Base-by-base conservation (phyloP, 2,797 vertebrate genomes). In the Basileuterus tristriatus region DNA sequence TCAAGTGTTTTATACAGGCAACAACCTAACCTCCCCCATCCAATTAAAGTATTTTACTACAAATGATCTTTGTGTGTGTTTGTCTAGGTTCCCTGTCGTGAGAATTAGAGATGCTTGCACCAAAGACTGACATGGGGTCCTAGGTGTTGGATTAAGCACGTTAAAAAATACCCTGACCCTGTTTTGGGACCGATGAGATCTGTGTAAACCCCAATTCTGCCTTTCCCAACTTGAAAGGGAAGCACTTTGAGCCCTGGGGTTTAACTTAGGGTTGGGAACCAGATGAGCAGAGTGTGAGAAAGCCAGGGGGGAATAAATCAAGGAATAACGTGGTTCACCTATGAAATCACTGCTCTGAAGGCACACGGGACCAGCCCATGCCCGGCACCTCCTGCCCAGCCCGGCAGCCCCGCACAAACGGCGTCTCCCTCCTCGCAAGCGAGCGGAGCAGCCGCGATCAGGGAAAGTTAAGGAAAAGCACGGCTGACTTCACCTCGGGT, bases 31-130 rank as follows among this genome's bases (percentile, higher is more conserved):
- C 86, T 96, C 90, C 91, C 85, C 87, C 94, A 90, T 95, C 94
- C 97, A 97, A 97, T 98, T 97, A 97, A 97, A 96, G 93, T 95
- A 93, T 97, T 97, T 97, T 97, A 97, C 96, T 95, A 96, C 94
- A 91, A 83, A 95, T 93, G 60, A 96, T 96, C 89, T 96, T 91
- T 96, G 95, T 96, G 88, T 58, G 78, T 77, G 90, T 86, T 96
- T 84, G 95, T 93, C 81, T 87, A 75, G 72, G 81, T 69, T 95
- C 79, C 93, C 95, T 67, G 37, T 55, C 59, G 93, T 89, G 87
- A 83, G 93, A 93, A 97, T 88, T 86, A 91, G 32, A 94, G 92
- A 93, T 56, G 87, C 80, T 90, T 67, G 71, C 64, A 95, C 96
- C 84, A 34, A 83, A 94, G 64, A 47, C 77, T 87, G 79, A 55